These are phyloP conservation scores for Neodiprion fabricii DNA, from an alignment of 1,140 invertebrate species.

Conservation along the genomic window DNA sequence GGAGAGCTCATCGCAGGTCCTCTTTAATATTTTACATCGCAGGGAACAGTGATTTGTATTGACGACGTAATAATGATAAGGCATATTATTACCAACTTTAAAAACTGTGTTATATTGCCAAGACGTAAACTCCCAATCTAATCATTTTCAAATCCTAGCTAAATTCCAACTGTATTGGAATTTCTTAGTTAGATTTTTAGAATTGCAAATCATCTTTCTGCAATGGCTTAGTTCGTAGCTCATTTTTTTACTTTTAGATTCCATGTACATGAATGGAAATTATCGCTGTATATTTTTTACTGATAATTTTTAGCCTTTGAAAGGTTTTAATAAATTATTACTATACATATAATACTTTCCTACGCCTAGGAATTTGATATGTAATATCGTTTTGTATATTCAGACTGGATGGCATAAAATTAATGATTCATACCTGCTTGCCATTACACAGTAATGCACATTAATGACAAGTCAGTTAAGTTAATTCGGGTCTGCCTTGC, in stretches of 20 bases:
- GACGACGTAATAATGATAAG: neutral
- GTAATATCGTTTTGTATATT: neutral
- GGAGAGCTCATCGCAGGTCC: constrained; percentile 53
- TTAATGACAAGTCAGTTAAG: no score
- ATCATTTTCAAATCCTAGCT: neutral
- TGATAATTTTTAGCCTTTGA: neutral
- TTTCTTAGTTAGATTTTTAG: no score
- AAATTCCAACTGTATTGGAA: no score
- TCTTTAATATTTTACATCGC: constrained; percentile 58
- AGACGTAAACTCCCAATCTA: neutral
- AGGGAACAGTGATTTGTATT: constrained; percentile 43
- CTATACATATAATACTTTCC: neutral
- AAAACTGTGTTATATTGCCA: neutral
- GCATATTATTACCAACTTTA: neutral
- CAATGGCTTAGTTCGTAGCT: no score
- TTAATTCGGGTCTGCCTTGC: no score
- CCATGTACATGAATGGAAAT: neutral
- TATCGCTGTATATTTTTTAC: neutral
- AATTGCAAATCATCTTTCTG: no score
- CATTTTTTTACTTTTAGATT: neutral
- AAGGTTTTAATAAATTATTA: neutral
- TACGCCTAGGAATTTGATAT: neutral
- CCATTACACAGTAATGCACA: no score
- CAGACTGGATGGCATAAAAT: no score
- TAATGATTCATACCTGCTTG: no score